These are phyloP conservation scores for Acrobasis consociella DNA, from an alignment of 2,888 invertebrate species.

Conservation along the genomic window DNA sequence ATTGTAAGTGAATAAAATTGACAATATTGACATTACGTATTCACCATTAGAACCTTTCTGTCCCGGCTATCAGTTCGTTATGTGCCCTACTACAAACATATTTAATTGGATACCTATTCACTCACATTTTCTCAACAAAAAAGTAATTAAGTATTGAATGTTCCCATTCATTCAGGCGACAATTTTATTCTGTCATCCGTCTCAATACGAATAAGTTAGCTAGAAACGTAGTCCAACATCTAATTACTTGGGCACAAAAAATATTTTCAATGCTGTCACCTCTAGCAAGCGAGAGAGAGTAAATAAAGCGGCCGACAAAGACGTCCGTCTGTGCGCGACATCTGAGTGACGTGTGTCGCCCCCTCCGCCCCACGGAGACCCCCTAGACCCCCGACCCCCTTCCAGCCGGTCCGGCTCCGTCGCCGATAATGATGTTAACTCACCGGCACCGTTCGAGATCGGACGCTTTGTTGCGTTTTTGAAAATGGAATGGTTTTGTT, in stretches of 20 bases:
- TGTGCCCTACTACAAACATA: too few relatives aligned
- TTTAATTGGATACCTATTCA: background rate
- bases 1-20: too few relatives aligned
- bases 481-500: slow-evolving; percentile 43
- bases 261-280: slow-evolving; percentile 59
- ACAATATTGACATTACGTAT: too few relatives aligned
- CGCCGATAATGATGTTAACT: slow-evolving; percentile 81
- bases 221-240: slow-evolving; percentile 35
- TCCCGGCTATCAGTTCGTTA: too few relatives aligned
- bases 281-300: slow-evolving; percentile 68
- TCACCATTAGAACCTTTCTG: too few relatives aligned
- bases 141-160: background rate
- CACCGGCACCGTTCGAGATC: slow-evolving; percentile 74
- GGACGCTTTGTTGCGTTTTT: slow-evolving; percentile 75
- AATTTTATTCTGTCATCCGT: background rate
- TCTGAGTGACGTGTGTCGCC: slow-evolving; percentile 81
- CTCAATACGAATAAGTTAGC: slow-evolving; percentile 18
- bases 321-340: slow-evolving; percentile 81
- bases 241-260: slow-evolving; percentile 55
- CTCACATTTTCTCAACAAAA: background rate
- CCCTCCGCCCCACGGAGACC: slow-evolving; percentile 40
- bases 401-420: slow-evolving; percentile 49
- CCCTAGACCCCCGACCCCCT: slow-evolving; percentile 36
- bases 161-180: background rate
- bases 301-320: slow-evolving; percentile 81